Evolutionary conservation across 2,797 vertebrate genomes (phyloP).

Genomic region (Lemur catta): DNA sequence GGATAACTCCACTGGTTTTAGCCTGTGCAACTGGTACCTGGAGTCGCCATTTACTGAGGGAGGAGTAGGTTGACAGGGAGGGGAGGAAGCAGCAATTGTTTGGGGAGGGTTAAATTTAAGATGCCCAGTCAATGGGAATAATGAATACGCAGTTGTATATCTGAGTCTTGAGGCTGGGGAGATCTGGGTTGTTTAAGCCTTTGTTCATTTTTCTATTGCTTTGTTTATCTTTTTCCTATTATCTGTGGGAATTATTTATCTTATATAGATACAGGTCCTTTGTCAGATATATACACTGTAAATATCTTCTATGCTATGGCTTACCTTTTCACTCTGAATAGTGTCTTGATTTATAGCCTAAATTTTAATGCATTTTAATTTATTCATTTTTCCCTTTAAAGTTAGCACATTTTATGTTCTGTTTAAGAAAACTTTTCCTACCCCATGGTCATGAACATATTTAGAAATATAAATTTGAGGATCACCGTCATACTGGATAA

Average conservation of each 20-base stretch:
- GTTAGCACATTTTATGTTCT: neutral
- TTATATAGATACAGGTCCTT: neutral
- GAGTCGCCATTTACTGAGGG: neutral
- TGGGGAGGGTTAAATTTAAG: neutral
- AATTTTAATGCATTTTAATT: conserved; percentile 2
- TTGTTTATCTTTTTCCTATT: neutral
- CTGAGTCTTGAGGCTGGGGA: neutral
- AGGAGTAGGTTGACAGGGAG: neutral
- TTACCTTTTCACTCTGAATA: neutral
- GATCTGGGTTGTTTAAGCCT: neutral
- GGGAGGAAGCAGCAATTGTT: neutral
- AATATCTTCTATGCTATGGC: neutral
- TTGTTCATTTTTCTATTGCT: neutral
- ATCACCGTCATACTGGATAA: neutral
- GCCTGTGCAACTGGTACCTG: neutral
- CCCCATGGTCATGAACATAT: neutral
- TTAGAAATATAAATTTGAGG: neutral
- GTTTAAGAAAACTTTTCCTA: neutral
- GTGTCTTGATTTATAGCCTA: neutral
- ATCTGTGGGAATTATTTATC: neutral
- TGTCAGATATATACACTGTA: neutral
- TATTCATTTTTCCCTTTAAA: neutral
- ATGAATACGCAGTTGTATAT: neutral
- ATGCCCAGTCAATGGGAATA: neutral
- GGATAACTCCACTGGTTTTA: neutral